These are phyloP conservation scores for Chalcis sispes DNA, from an alignment of 2,888 invertebrate species.

Conservation along the genomic window DNA sequence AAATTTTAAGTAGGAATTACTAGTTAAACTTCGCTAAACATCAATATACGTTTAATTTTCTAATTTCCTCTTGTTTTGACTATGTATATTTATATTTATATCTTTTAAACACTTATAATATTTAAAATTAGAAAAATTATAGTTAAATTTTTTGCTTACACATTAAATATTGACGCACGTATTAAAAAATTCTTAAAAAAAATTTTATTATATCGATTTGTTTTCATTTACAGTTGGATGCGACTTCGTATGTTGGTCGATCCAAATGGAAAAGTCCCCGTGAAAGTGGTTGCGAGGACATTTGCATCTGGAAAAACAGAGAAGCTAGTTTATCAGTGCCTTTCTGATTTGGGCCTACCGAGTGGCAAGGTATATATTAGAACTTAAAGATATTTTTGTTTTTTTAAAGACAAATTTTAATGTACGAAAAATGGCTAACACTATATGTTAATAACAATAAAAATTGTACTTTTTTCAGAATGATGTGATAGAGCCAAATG, in stretches of 20 bases:
- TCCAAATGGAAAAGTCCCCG: conserved; percentile 96
- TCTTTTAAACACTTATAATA: no score
- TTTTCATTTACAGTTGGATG: conserved; percentile 92
- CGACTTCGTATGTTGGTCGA: conserved; percentile 95
- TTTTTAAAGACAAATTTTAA: background rate
- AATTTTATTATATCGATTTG: background rate
- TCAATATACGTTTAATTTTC: no score
- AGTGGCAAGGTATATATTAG: conserved; percentile 85
- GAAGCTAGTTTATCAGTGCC: conserved; percentile 97
- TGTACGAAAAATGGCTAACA: background rate
- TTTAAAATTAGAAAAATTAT: background rate
- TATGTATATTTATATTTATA: no score
- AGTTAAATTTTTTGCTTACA: no score
- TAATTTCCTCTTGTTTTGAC: no score
- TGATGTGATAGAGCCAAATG: conserved; percentile 94
- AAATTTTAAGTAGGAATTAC: no score
- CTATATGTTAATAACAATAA: background rate
- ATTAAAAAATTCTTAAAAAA: no score
- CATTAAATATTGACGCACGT: no score
- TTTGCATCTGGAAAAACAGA: conserved; percentile 99
- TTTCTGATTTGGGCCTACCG: conserved; percentile 94
- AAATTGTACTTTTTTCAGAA: conserved; percentile 78
- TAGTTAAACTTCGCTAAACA: no score
- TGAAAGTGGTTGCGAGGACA: conserved; percentile 96
- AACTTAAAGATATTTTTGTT: background rate